Evolutionary conservation across 2,113 vertebrate species (phyloP).

Genomic region (Ia io): DNA sequence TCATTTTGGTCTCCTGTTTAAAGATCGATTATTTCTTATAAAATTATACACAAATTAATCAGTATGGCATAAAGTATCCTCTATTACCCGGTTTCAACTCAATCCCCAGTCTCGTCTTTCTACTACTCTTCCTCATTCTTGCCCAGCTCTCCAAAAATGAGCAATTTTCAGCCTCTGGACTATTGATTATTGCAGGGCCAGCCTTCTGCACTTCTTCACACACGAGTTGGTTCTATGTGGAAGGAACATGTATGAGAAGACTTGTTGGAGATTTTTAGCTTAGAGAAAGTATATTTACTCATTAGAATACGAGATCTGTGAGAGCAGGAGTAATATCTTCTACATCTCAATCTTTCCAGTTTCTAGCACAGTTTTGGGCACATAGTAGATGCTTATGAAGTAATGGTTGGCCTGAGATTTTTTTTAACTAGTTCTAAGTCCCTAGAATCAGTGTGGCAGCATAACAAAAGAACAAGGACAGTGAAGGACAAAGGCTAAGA

Average conservation of each 20-base stretch:
- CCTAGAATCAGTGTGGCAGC: neutral
- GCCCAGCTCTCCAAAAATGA: neutral
- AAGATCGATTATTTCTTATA: neutral
- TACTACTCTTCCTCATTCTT: neutral
- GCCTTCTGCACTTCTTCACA: neutral
- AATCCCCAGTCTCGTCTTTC: neutral
- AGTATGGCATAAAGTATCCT: neutral
- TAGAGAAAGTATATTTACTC: neutral
- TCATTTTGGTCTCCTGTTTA: neutral
- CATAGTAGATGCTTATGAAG: neutral
- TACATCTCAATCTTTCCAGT: neutral
- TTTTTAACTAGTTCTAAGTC: neutral
- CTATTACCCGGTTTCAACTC: neutral
- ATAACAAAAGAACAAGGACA: neutral
- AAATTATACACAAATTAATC: slow-evolving; percentile 10
- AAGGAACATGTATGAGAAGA: neutral
- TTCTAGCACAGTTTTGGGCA: neutral
- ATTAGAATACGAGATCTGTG: neutral
- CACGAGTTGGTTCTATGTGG: neutral
- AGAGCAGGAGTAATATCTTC: neutral
- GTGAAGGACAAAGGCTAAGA: neutral
- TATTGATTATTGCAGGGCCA: neutral
- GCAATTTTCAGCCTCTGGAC: neutral
- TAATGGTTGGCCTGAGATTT: neutral
- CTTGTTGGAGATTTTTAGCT: neutral